Base-by-base conservation (phyloP, 2,888 invertebrate genomes). In the Acronicta leporina region DNA sequence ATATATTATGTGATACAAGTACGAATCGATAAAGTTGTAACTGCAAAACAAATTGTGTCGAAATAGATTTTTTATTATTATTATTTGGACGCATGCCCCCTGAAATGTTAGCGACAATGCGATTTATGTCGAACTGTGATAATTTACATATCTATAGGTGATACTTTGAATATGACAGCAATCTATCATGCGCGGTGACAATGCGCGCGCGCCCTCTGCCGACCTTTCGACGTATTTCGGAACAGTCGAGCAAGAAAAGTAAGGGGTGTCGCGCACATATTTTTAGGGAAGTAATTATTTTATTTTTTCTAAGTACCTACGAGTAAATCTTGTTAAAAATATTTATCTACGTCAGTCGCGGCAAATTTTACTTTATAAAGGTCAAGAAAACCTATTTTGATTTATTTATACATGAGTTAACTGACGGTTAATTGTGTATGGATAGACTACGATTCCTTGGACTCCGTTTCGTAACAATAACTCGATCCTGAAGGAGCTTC, bases 61-160 rank as follows among this genome's bases (percentile, higher is more conserved):
- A 52, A 75, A 73, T 70, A 57, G 52, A 63, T 50, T 73, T 77
- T 64, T 61, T 73, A 71, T 64, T 75, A 75, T 72, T 82, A 80
- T 71, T 77, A 73, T 33, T 46, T 64, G 49, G 62, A 58, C 57
- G 55, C 55, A 73, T 79, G 82, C 82, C 80, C 78, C 66, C 73
- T 72, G 16, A 75, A 79, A 81, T 82, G 77, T 79, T 55, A 71
- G 66, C 77, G 84, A 81, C 84, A 82, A 81, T 79, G 70, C 66
- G 65, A 75, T 46, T 67, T 68, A 68, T 65, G 56, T 51, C 63
- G 45, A 56, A 71, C 68, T 68, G 63, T 73, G 70, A 78, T 79
- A 74, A 92, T 94, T 93, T 90, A 87, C 92, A 94, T 94, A 84
- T 89, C 82, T 89, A 91, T 85, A 76, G 82, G 76, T 73, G 81